These are phyloP conservation scores for Oceanodroma tethys DNA, from an alignment of 2,113 vertebrate genomes.

Conservation along the genomic window DNA sequence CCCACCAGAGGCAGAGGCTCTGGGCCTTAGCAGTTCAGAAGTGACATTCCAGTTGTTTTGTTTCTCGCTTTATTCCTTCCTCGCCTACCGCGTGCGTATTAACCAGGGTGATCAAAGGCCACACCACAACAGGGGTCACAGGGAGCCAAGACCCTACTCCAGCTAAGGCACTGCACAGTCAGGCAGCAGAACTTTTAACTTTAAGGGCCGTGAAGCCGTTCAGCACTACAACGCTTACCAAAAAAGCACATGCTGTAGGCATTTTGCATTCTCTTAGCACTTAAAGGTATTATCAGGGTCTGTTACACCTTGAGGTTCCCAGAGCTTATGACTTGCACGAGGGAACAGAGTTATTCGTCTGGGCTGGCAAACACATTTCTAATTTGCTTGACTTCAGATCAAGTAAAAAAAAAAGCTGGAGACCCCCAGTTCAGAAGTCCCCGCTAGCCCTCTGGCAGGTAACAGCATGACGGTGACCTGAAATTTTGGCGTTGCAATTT, in stretches of 20 bases:
- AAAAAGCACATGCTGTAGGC: neutral
- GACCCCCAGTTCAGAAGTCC: no score
- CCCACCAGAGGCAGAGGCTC: neutral
- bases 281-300: neutral
- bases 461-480: fast-evolving
- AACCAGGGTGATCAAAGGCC: neutral
- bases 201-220: neutral
- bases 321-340: neutral
- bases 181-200: neutral
- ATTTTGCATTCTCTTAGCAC: no score
- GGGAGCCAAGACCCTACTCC: neutral
- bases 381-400: neutral
- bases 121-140: neutral
- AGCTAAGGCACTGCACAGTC: neutral
- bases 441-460: neutral
- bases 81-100: fast-evolving
- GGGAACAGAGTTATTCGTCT: fast-evolving
- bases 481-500: neutral
- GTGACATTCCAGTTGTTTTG: neutral
- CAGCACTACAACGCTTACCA: neutral
- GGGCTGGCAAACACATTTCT: neutral
- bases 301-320: neutral
- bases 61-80: no score
- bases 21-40: neutral
- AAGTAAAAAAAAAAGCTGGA: neutral